Conservation (phyloP, 2,888 invertebrate species). For the Drosophila anceps region DNA sequence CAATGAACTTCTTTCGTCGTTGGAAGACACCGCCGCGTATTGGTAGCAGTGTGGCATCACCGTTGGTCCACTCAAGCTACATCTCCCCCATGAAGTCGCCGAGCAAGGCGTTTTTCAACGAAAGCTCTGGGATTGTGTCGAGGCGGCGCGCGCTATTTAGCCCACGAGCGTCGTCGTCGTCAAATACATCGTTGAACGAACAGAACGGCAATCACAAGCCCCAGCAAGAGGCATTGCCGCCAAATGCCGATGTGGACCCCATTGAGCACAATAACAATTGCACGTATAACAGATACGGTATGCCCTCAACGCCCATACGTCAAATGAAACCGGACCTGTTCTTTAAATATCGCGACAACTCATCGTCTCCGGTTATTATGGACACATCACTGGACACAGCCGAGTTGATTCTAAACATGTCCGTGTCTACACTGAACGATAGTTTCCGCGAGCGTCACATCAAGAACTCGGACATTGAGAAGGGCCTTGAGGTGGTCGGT, state of each 20-base stretch:
- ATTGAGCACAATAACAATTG: conserved; percentile 63
- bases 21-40: conserved; percentile 94
- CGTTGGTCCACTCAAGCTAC: conserved; percentile 66
- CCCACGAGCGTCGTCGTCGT: conserved; percentile 38
- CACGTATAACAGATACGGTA: conserved; percentile 11
- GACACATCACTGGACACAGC: conserved; percentile 13
- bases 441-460: conserved; percentile 85
- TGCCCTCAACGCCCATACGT: conserved; percentile 61
- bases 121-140: conserved; percentile 4
- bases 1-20: conserved; percentile 89
- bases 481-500: conserved; percentile 95
- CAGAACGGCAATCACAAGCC: conserved; percentile 62
- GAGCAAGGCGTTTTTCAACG: conserved; percentile 41
- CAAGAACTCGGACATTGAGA: conserved; percentile 91
- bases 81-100: conserved; percentile 71
- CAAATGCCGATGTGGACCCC: conserved; percentile 12
- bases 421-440: conserved; percentile 44
- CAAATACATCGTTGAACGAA: conserved; percentile 25
- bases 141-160: conserved; percentile 65
- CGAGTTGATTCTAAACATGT: conserved; percentile 31
- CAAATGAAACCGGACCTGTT: conserved; percentile 70
- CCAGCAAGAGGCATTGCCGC: neutral
- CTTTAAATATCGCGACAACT: conserved; percentile 69
- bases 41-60: conserved; percentile 61
- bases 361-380: conserved; percentile 60